Evolutionary conservation across 2,797 vertebrate genomes (phyloP).

Genomic region (Trachurus trachurus): DNA sequence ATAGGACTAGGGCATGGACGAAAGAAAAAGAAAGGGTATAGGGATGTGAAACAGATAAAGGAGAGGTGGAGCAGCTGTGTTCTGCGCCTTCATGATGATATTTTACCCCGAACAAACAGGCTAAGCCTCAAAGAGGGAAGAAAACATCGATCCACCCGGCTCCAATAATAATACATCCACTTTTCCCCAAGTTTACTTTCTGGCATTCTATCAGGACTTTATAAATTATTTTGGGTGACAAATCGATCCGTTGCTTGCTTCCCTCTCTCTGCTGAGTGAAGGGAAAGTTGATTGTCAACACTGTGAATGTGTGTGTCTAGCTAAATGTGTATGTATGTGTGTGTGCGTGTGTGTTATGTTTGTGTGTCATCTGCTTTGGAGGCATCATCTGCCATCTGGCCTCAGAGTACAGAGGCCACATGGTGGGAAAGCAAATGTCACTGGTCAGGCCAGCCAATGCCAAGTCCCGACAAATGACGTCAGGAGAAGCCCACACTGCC

Average conservation of each 20-base stretch:
- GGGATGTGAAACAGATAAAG: constrained; percentile 56
- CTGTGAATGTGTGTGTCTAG: constrained; percentile 17
- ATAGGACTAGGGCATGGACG: constrained; percentile 18
- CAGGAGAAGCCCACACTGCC: constrained; percentile 72
- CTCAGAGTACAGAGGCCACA: constrained; percentile 81
- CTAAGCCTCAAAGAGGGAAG: constrained; percentile 72
- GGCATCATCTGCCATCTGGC: constrained; percentile 84
- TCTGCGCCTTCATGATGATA: constrained; percentile 74
- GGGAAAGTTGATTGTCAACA: constrained; percentile 57
- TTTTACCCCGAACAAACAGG: constrained; percentile 82
- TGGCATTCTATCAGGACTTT: constrained; percentile 82
- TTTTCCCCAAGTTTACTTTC: constrained; percentile 81
- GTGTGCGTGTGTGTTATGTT: constrained; percentile 20
- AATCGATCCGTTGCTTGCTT: constrained; percentile 75
- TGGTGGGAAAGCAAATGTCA: constrained; percentile 86
- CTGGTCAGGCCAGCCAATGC: constrained; percentile 73
- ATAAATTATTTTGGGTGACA: constrained; percentile 81
- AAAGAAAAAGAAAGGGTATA: constrained; percentile 26
- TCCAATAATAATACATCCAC: constrained; percentile 82
- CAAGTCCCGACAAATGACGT: constrained; percentile 79
- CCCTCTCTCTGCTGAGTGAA: constrained; percentile 60
- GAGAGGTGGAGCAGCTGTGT: constrained; percentile 60
- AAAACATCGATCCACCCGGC: constrained; percentile 76
- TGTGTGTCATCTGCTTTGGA: constrained; percentile 74
- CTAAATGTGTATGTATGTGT: constrained; percentile 22